A percentile compares a stretch with the other conserved stretches of the same genome.
Conservation (phyloP, 2,888 invertebrate genomes). For the Heliconius cydno region DNA sequence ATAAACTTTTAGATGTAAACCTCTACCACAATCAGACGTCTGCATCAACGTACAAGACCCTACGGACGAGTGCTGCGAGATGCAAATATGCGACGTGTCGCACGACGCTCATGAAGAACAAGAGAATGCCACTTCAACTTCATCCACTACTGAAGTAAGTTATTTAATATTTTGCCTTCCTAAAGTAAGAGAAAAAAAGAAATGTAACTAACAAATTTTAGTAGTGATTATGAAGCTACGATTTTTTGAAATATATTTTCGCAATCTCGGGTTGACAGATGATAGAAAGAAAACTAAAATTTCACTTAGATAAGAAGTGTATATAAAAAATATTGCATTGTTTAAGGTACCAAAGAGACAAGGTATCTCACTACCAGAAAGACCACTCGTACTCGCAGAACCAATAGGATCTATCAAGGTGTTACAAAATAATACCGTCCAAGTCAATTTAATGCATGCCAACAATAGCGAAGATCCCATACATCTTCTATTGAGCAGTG, state of each 20-base stretch:
- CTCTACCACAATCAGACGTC: constrained; percentile 84
- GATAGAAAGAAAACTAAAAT: neutral
- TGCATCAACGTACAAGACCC: constrained; percentile 93
- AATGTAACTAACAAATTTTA: too few relatives aligned
- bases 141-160: constrained; percentile 49
- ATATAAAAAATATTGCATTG: neutral
- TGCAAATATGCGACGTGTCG: constrained; percentile 93
- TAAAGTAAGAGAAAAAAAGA: too few relatives aligned
- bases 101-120: constrained; percentile 88
- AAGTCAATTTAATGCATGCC: constrained; percentile 72
- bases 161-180: too few relatives aligned
- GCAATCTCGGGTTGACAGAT: neutral
- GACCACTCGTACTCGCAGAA: constrained; percentile 67
- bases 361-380: constrained; percentile 55
- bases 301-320: neutral
- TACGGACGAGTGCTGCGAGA: constrained; percentile 92
- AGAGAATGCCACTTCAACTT: constrained; percentile 60
- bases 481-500: constrained; percentile 70
- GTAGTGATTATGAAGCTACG: too few relatives aligned
- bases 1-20: constrained; percentile 81
- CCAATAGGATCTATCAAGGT: constrained; percentile 78
- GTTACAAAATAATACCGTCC: constrained; percentile 76
- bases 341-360: constrained; percentile 52
- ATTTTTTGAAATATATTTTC: too few relatives aligned
- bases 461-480: constrained; percentile 71